Percentiles rank a stretch among this genome's conserved stretches.
phyloP scores from a whole-genome alignment of 2,888 invertebrate genomes.

The Platerodrilus igneus region DNA sequence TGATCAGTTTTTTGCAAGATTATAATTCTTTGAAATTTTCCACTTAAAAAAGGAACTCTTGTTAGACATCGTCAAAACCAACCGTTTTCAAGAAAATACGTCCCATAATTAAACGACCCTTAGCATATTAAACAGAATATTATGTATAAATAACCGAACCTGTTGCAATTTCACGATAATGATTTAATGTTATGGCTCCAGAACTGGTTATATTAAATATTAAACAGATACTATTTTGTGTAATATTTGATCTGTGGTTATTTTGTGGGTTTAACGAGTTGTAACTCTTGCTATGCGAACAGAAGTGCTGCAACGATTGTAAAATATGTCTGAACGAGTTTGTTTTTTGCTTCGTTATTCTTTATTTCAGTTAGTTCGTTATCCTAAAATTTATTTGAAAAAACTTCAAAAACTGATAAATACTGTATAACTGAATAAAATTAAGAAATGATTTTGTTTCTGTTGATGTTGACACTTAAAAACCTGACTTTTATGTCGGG shows the following conservation, averaged over 20 bases:
- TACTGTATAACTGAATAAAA: too few relatives aligned
- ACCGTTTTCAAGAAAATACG: too few relatives aligned
- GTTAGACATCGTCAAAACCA: too few relatives aligned
- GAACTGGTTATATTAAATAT: conserved; percentile 45
- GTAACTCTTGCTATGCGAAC: conserved; percentile 29
- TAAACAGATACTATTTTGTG: conserved; percentile 44
- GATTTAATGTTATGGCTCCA: conserved; percentile 41
- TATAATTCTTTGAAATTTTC: too few relatives aligned
- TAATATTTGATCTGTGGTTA: conserved; percentile 37
- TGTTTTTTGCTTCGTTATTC: conserved; percentile 29
- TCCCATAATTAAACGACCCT: conserved; percentile 44
- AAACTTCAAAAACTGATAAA: too few relatives aligned
- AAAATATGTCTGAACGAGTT: conserved; percentile 37
- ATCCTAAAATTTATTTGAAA: too few relatives aligned
- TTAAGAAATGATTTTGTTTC: too few relatives aligned
- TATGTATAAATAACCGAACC: conserved; percentile 41
- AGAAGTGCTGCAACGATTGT: conserved; percentile 38
- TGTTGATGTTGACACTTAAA: too few relatives aligned
- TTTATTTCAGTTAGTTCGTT: too few relatives aligned
- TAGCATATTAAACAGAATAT: conserved; percentile 38
- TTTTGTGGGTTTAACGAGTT: conserved; percentile 33
- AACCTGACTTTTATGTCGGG: too few relatives aligned
- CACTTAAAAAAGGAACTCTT: too few relatives aligned
- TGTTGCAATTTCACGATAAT: conserved; percentile 42
- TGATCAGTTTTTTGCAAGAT: too few relatives aligned